phyloP scores from a whole-genome alignment of 2,797 vertebrate genomes.

The Perodicticus potto region DNA sequence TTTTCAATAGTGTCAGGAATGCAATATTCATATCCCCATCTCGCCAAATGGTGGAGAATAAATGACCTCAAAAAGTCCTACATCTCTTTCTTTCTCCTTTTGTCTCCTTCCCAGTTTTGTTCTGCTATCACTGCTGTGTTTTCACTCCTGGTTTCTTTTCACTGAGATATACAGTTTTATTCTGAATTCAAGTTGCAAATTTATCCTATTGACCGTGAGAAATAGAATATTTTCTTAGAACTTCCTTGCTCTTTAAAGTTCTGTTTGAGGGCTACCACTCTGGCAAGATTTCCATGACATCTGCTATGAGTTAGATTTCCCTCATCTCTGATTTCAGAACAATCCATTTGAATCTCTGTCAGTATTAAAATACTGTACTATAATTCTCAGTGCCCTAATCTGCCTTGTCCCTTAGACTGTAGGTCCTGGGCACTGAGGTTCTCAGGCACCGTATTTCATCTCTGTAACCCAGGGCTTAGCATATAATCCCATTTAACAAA shows the following conservation, averaged over 20 bases:
- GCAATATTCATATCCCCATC: neutral
- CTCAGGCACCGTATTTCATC: neutral
- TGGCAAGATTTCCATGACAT: neutral
- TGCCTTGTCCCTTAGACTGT: neutral
- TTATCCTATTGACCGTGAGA: neutral
- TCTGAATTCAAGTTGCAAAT: neutral
- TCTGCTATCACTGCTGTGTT: neutral
- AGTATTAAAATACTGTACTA: neutral
- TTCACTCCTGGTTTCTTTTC: neutral
- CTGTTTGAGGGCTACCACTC: neutral
- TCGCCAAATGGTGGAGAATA: neutral
- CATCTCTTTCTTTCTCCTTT: conserved; percentile 1
- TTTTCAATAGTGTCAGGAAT: neutral
- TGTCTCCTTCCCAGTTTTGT: neutral
- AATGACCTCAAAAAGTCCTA: neutral
- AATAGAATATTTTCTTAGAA: conserved; percentile 21
- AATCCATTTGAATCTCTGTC: neutral
- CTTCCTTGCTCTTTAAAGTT: neutral
- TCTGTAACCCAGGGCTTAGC: neutral
- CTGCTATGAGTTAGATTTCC: neutral
- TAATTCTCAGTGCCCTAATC: neutral
- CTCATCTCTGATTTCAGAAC: neutral
- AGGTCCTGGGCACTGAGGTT: neutral
- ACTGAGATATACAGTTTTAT: neutral
- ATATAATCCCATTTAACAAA: neutral